Base-by-base conservation (phyloP, 2,797 vertebrate genomes). In the Petrocephalus sullivani region DNA sequence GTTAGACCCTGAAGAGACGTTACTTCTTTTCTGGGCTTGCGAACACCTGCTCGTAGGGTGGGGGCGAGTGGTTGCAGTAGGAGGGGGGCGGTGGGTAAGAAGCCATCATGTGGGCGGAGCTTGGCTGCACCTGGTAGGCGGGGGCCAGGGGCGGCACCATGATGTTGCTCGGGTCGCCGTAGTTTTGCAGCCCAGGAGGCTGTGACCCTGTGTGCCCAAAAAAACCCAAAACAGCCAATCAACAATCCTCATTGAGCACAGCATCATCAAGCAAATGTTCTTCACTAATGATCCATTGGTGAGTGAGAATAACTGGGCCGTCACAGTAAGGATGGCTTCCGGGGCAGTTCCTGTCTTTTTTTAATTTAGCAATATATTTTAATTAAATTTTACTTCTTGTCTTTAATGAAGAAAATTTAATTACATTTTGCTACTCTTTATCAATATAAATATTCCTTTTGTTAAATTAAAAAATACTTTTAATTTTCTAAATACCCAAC, bases 11-110 rank as follows among this genome's bases (percentile, higher is more conserved):
- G 56, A 60, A n/a, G 19, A 2, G 57, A 33, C 10, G n/a, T 56
- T 93, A 95, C 93, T 93, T 94, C 92, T 93, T 94, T 89, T 97
- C 97, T n/a, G 93, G 94, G 91, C 95, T 96, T 90, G 97, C 97
- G 92, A 98, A 97, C 90, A 99, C 96, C 93, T 98, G 97, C 92
- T 99, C 98, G 0, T 99, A 99, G 0, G 98, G 95, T 0, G 98
- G 98, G 0, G 98, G 98, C 0, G 98, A 98, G 0, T 98, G 97
- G 94, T 97, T 99, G 95, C 97, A 98, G 94, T 99, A 99, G 87
- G 98, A 98, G 0, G 98, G 98, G 0, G 97, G 98, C 0, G 97
- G 98, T 0, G 98, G 97, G 61, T 97, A 99, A 88, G 96, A 90
- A 0, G 93, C 92, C 93, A 97, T 96, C 92, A 97, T 95, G 84